A percentile compares a stretch with the other conserved stretches of the same genome.
These are phyloP conservation scores for Epinephelus moara DNA, from an alignment of 2,113 vertebrate genomes.

Conservation along the genomic window DNA sequence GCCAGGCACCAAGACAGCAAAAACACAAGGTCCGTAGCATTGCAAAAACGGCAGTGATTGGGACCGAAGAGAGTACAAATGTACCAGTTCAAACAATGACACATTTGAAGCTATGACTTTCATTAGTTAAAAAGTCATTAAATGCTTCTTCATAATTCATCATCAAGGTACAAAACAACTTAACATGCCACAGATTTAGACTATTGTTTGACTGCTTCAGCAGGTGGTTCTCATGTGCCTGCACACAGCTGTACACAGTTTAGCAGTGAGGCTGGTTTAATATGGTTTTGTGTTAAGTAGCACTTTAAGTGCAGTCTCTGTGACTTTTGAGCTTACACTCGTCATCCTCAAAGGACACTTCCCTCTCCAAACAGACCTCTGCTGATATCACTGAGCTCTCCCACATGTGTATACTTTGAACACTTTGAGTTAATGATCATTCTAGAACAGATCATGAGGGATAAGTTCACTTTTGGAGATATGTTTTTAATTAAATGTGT, in stretches of 20 bases:
- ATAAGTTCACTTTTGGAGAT: conserved; percentile 31
- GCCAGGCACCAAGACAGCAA: too few relatives aligned
- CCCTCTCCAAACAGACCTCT: conserved; percentile 8
- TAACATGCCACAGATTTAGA: not conserved
- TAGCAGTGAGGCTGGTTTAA: not conserved
- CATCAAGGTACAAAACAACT: not conserved
- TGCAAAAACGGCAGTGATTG: too few relatives aligned
- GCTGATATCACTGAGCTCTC: not conserved
- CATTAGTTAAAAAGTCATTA: not conserved
- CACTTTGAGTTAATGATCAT: not conserved
- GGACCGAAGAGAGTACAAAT: not conserved
- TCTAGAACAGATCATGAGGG: conserved; percentile 21
- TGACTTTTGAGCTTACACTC: not conserved
- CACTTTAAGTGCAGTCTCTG: not conserved
- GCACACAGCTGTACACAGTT: not conserved
- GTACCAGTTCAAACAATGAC: not conserved
- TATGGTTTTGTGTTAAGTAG: not conserved
- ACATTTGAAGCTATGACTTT: not conserved
- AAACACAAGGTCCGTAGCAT: too few relatives aligned
- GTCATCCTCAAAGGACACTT: not conserved
- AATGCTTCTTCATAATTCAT: not conserved
- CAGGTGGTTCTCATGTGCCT: not conserved
- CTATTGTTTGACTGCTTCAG: not conserved
- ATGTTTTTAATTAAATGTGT: conserved; percentile 67
- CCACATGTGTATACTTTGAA: not conserved